Evolutionary conservation across 2,113 vertebrate genomes (phyloP).

Genomic region (Mohoua ochrocephala): DNA sequence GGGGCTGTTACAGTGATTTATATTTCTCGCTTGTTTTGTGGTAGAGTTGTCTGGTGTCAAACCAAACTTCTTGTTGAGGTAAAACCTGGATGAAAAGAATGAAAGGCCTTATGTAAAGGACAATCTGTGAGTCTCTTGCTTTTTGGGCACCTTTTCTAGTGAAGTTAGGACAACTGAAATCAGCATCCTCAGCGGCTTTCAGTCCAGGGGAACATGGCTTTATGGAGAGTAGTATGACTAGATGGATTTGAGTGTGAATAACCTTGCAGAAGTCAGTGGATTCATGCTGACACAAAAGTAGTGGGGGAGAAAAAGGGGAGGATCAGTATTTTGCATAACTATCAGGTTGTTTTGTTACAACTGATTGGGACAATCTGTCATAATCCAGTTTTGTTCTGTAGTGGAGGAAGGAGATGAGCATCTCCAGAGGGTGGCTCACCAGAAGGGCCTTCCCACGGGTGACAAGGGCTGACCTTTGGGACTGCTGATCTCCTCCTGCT

Average conservation of each 20-base stretch:
- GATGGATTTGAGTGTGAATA: not conserved
- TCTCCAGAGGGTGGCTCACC: not conserved
- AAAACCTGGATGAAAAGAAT: not conserved
- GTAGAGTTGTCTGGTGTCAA: not conserved
- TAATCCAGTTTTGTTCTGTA: not conserved
- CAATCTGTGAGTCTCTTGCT: not conserved
- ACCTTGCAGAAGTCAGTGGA: not conserved
- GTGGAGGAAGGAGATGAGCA: not conserved
- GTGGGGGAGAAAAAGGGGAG: not conserved
- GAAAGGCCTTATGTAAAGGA: not conserved
- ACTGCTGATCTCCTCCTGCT: not conserved
- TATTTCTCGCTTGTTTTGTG: not conserved
- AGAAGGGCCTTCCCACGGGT: not conserved
- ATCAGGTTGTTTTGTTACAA: not conserved
- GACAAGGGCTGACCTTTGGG: not conserved
- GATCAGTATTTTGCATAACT: not conserved
- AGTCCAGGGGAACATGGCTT: not conserved
- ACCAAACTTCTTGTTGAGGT: not conserved
- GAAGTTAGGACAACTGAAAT: not conserved
- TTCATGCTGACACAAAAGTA: not conserved
- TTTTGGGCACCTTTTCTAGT: not conserved
- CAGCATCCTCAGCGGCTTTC: not conserved
- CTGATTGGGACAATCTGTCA: not conserved
- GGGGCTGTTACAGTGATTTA: not conserved
- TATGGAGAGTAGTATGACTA: not conserved